phyloP scores from a whole-genome alignment of 2,113 vertebrate species.

The Patagioenas fasciata region DNA sequence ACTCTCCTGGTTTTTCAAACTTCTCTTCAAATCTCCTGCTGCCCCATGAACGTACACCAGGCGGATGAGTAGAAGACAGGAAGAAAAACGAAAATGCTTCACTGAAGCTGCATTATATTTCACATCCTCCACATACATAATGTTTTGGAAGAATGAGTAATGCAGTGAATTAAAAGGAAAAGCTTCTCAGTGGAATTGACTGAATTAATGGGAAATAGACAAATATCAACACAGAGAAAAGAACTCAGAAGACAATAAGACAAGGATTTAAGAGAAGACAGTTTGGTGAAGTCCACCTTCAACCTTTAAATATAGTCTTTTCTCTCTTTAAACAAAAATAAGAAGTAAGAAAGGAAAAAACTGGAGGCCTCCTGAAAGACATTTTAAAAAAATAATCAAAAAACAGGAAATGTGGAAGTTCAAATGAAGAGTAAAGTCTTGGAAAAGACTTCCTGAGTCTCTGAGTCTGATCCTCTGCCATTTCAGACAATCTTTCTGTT shows the following conservation, averaged over 20 bases:
- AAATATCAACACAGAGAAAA: not conserved
- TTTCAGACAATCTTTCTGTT: not conserved
- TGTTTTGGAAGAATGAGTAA: not conserved
- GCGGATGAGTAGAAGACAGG: not conserved
- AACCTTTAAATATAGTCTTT: not conserved
- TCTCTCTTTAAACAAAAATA: not conserved
- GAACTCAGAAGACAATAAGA: not conserved
- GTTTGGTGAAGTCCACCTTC: not conserved
- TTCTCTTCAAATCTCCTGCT: not conserved
- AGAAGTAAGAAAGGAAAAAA: not conserved
- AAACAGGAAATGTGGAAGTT: not conserved
- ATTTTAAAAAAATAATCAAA: not conserved
- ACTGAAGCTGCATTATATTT: not conserved
- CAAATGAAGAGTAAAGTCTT: not conserved
- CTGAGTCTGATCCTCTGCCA: not conserved
- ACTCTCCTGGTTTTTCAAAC: not conserved
- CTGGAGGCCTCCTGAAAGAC: not conserved
- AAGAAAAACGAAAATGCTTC: not conserved
- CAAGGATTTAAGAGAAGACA: not conserved
- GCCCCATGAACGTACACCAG: not conserved
- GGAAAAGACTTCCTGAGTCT: not conserved
- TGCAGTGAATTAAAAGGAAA: not conserved
- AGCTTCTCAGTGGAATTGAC: not conserved
- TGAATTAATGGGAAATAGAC: not conserved
- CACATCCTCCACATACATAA: not conserved